These are phyloP conservation scores for Episyrphus balteatus DNA, from an alignment of 1,140 invertebrate species.

Conservation along the genomic window DNA sequence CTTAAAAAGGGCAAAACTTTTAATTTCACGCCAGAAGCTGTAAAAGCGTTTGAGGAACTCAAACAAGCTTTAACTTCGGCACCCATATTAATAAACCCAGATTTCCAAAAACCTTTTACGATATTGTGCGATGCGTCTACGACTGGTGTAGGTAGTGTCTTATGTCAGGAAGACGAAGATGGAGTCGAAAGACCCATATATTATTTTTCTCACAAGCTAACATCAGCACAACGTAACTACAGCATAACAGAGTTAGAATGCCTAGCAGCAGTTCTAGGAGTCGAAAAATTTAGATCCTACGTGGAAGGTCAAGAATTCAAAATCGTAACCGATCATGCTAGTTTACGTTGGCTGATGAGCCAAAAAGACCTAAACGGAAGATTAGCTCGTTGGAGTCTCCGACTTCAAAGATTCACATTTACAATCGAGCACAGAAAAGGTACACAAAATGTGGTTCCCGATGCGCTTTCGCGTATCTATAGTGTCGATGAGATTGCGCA, in stretches of 20 bases:
- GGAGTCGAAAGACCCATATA: slow-evolving; percentile 12
- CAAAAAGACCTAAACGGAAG: slow-evolving; percentile 10
- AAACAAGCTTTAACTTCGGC: slow-evolving; percentile 3
- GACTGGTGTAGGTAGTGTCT: slow-evolving; percentile 6
- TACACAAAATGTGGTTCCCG: background rate
- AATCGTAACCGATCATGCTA: slow-evolving; percentile 10
- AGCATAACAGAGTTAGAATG: slow-evolving; percentile 13
- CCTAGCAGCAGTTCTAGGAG: slow-evolving; percentile 6
- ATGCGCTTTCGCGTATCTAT: slow-evolving; percentile 4
- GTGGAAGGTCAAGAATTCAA: slow-evolving; percentile 4
- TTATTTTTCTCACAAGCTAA: slow-evolving; percentile 14
- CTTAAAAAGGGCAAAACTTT: background rate
- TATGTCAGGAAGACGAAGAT: slow-evolving; percentile 7
- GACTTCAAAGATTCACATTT: slow-evolving; percentile 3
- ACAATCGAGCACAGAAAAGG: slow-evolving; percentile 2
- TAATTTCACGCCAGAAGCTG: background rate
- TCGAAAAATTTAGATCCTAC: slow-evolving; percentile 8
- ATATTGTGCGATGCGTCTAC: slow-evolving; percentile 12
- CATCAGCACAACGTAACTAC: slow-evolving; percentile 14
- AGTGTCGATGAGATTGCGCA: background rate
- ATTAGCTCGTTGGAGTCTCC: slow-evolving; percentile 6
- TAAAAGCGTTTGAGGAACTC: background rate
- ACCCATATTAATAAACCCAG: slow-evolving; percentile 1
- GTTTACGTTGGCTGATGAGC: slow-evolving; percentile 8
- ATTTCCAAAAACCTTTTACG: slow-evolving; percentile 9